phyloP scores from a whole-genome alignment of 2,888 invertebrate genomes.

The Diadegma fenestrale region DNA sequence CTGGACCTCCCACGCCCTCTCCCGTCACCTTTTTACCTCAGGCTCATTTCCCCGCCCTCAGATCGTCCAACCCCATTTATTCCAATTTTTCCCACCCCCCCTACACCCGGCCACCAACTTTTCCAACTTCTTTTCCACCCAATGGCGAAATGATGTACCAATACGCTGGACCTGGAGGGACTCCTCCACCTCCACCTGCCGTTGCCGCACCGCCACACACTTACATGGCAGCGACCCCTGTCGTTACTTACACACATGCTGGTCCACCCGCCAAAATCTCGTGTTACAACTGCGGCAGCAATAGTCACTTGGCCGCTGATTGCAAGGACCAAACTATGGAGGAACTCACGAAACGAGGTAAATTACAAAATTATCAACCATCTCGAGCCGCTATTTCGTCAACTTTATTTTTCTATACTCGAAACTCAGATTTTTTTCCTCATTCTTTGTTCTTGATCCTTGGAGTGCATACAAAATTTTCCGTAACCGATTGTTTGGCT shows the following conservation, averaged over 20 bases:
- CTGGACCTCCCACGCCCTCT: conserved; percentile 80
- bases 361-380: no score
- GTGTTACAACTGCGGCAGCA: conserved; percentile 97
- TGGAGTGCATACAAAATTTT: no score
- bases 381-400: no score
- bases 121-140: conserved; percentile 85
- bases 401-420: no score
- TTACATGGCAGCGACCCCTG: conserved; percentile 79
- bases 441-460: no score
- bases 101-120: conserved; percentile 83
- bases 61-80: conserved; percentile 81
- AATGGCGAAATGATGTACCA: conserved; percentile 86
- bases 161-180: conserved; percentile 78
- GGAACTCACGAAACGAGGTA: conserved; percentile 90
- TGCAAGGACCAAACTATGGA: conserved; percentile 97
- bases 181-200: conserved; percentile 75
- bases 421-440: no score
- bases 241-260: conserved; percentile 84
- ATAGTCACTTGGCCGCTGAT: conserved; percentile 93
- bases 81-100: conserved; percentile 82
- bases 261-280: conserved; percentile 89
- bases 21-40: conserved; percentile 80
- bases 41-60: conserved; percentile 81
- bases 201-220: conserved; percentile 79
- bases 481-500: no score